Evolutionary conservation across 2,888 invertebrate genomes (phyloP), one percentile per base, ranked within the genome.

Genomic region (Acrobasis suavella): DNA sequence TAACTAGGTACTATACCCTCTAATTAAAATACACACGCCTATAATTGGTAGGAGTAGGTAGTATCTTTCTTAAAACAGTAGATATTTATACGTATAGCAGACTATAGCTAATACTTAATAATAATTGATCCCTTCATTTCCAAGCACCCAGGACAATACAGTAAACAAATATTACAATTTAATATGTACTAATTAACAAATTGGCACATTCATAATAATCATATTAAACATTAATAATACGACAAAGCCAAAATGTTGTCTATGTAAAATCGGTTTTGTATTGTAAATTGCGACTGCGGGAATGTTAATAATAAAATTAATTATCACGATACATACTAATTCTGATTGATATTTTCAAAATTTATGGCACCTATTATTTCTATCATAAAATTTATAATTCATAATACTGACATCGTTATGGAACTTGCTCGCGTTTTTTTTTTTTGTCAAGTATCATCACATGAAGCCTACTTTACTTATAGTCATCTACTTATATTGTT

Each of bases 331-430:
- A 60, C 12, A 14, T 17, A 60, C 12, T 50, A 32, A 60, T 8
- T 50, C 15, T 22, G 46, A 46, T 60, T 46, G 42, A 9, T 52
- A 62, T 17, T 60, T 58, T 56, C 46, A 62, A 63, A 67, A 66
- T 72, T 69, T 86, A 86, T 86, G 86, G 86, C 86, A 86, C 86
- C 73, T 70, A 71, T 74, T 42, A 70, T 72, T 72, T 72, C 68
- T 74, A 74, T 67, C 73, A 68, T 72, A 67, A 70, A 22, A 71
- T 73, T 66, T 42, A 56, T 17, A 68, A 70, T 69, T 75, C 68
- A 65, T 85, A 86, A 87, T 87, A 87, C 87, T 86, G 87, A 75
- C 72, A 70, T 39, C 9, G 17, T 15, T 39, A 55, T 22, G 52
- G 42, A 22, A 56, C 56, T 54, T 38, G 16, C 38, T 54, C 3